Conservation (phyloP, 2,888 invertebrate genomes). For the Agonopterix arenella region DNA sequence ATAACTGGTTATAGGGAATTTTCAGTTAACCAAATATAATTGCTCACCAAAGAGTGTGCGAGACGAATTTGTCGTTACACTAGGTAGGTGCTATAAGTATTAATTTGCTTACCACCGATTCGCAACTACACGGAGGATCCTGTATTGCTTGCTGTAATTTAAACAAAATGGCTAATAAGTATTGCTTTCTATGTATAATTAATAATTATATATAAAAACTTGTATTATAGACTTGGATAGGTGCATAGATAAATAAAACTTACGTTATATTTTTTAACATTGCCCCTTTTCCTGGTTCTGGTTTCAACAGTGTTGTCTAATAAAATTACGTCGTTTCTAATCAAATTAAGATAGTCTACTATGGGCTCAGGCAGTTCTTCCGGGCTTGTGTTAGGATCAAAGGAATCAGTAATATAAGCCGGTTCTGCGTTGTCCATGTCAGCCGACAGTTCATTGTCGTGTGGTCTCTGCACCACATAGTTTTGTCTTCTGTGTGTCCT, state of each 20-base stretch:
- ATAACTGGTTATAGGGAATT: too few species aligned
- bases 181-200: too few species aligned
- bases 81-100: too few species aligned
- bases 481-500: constrained; percentile 49
- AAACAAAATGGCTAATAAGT: not conserved
- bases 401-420: constrained; percentile 29
- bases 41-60: too few species aligned
- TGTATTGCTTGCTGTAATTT: constrained; percentile 34
- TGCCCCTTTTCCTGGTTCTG: constrained; percentile 56
- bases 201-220: too few species aligned
- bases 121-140: constrained; percentile 43
- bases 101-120: constrained; percentile 29
- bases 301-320: constrained; percentile 64
- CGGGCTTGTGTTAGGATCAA: constrained; percentile 32
- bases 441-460: constrained; percentile 35
- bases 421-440: constrained; percentile 32
- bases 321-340: constrained; percentile 56
- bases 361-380: constrained; percentile 54
- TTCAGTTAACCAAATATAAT: too few species aligned
- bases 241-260: constrained; percentile 17
- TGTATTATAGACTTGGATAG: too few species aligned
- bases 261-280: constrained; percentile 47
- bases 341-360: constrained; percentile 62
- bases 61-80: too few species aligned
- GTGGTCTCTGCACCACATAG: constrained; percentile 40